Evolutionary conservation across 2,888 invertebrate genomes (phyloP).

Genomic region (Pimpla rufipes): DNA sequence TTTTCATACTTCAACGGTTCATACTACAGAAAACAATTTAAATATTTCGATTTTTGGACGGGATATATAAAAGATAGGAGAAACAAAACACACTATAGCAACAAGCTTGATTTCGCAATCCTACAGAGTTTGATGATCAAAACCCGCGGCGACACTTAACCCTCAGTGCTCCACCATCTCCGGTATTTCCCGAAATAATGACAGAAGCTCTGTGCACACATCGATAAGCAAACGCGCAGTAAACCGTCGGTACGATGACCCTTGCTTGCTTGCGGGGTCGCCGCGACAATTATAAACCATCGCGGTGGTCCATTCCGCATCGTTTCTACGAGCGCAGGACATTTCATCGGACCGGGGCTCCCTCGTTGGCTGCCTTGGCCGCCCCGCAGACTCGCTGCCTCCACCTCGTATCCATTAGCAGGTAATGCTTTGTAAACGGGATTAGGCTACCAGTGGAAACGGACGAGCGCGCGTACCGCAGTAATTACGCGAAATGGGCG

Average conservation of each 20-base stretch:
- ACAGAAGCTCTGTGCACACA: background rate
- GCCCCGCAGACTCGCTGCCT: conserved; percentile 8
- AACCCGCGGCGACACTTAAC: no score
- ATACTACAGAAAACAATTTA: no score
- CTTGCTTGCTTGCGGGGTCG: no score
- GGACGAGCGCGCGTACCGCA: conserved; percentile 73
- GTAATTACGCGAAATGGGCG: conserved; percentile 76
- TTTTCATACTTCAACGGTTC: no score
- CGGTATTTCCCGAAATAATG: background rate
- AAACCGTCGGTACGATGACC: conserved; percentile 19
- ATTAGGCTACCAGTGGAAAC: conserved; percentile 73
- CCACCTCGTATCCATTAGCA: conserved; percentile 76
- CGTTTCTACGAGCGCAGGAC: conserved; percentile 50
- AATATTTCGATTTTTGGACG: no score
- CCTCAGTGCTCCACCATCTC: no score
- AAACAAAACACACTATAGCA: no score
- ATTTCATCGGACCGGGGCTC: conserved; percentile 20
- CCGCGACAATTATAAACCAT: conserved; percentile 52
- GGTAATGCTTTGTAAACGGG: conserved; percentile 80
- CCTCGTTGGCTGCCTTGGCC: background rate
- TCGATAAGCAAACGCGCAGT: background rate
- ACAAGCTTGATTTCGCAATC: no score
- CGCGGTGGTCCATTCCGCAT: conserved; percentile 48
- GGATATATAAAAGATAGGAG: no score
- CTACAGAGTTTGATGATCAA: no score